Evolutionary conservation across 2,113 vertebrate species (phyloP).

Genomic region (Callopanchax toddi): DNA sequence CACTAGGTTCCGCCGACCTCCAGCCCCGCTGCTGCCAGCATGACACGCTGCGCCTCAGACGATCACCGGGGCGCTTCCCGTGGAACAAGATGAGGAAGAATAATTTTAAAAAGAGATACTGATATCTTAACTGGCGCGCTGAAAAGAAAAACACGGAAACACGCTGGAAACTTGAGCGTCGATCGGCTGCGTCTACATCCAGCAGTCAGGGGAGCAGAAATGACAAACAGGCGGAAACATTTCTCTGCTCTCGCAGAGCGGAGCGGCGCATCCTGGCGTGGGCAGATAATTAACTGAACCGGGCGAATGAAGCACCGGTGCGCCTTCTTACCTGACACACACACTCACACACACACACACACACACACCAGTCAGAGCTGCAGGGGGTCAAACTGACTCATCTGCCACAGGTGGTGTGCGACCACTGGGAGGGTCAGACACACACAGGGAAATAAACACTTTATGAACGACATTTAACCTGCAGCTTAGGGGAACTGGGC

Average conservation of each 20-base stretch:
- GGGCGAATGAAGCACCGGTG: background rate
- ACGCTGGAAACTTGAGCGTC: constrained; percentile 39
- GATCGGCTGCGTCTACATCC: constrained; percentile 20
- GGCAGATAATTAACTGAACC: constrained; percentile 59
- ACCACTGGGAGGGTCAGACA: constrained; percentile 10
- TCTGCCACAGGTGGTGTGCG: constrained; percentile 64
- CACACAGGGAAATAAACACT: no score
- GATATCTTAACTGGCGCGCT: background rate
- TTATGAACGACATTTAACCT: no score
- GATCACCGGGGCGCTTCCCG: constrained; percentile 20
- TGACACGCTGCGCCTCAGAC: constrained; percentile 37
- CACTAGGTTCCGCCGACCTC: constrained; percentile 46
- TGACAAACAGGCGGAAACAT: constrained; percentile 65
- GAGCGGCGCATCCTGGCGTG: constrained; percentile 59
- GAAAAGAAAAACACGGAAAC: background rate
- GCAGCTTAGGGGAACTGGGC: no score
- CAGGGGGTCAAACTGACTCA: constrained; percentile 45
- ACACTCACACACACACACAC: background rate
- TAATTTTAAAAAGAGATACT: background rate
- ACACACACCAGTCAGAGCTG: background rate
- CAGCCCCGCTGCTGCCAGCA: constrained; percentile 53
- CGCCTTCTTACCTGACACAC: background rate
- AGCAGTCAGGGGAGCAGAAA: constrained; percentile 16
- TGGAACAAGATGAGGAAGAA: background rate
- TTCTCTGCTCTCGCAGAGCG: constrained; percentile 28